These are phyloP conservation scores for Falco biarmicus DNA, from an alignment of 2,797 vertebrate species.

Conservation along the genomic window DNA sequence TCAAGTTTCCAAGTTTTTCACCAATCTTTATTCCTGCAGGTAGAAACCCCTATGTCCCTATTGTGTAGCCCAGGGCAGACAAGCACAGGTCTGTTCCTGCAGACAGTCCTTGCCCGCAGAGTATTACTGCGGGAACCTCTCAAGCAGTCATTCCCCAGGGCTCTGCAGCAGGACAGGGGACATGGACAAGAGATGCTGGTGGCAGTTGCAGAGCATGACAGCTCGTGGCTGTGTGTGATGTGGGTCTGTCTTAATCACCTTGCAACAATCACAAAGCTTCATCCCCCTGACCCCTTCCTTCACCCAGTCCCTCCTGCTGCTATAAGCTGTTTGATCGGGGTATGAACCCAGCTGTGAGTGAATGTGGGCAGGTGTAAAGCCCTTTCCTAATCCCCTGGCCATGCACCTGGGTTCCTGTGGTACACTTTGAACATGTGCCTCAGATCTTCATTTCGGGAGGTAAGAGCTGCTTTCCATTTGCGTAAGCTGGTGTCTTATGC, in stretches of 20 bases:
- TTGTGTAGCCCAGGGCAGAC: neutral
- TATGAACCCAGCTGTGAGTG: neutral
- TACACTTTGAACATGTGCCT: neutral
- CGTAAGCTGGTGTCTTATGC: neutral
- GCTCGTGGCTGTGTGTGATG: neutral
- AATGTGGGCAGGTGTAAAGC: constrained; percentile 33
- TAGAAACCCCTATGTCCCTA: rapidly evolving
- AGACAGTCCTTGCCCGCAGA: neutral
- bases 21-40: neutral
- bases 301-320: neutral
- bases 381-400: constrained; percentile 7
- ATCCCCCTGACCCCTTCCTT: neutral
- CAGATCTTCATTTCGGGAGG: neutral
- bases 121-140: neutral
- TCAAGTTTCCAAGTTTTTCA: neutral
- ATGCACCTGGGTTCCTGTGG: neutral
- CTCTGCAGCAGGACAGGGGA: neutral
- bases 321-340: neutral
- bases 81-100: neutral
- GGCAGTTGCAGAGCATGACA: neutral
- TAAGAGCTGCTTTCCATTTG: neutral
- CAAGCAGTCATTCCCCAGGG: neutral
- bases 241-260: neutral
- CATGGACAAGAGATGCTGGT: neutral
- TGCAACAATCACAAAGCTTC: neutral